Base-by-base conservation (phyloP, 2,797 vertebrate species). In the Acanthis flammea region DNA sequence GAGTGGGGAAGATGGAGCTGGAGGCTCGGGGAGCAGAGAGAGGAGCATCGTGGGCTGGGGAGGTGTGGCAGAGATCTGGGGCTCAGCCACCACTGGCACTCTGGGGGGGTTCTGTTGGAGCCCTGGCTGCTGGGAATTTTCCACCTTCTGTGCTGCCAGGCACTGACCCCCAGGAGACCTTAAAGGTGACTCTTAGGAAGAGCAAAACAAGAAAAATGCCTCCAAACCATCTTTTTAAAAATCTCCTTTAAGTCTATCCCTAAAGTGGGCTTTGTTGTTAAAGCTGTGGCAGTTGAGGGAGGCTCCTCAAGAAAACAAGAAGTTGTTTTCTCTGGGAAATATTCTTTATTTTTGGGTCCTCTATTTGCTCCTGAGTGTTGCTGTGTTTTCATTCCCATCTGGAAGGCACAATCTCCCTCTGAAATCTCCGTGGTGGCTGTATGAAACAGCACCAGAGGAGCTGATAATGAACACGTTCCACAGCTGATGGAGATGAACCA, bases 291-390 rank as follows among this genome's bases (percentile, higher is more conserved):
- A 90, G 70, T 39, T 19, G 61, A 95, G 74, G 74, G 88, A 85
- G 63, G 84, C 68, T 95, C 67, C 75, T 90, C 68, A 75, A 66
- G 61, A 92, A 65, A 95, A 82, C 48, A 95, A 90, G 92, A 63
- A 71, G 80, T 79, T 79, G 42, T 85, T 95, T 95, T 63, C 57
- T 71, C 71, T 87, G 78, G 81, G 78, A 95, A 95, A 87, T 87
- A 45, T 93, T 63, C 28, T 81, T 91, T 67, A 24, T 39, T 65
- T 73, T 80, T 66, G 35, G 7, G 74, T 82, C 55, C 48, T 77
- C 3, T 82, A 44, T 95, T 93, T 95, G 71, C 86, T 67, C 80
- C n/a, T n/a, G 91, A 85, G 37, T 74, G 71, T 67, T 87, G 77
- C 55, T 82, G 3, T 82, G 75, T 90, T 91, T 95, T 83, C 55